A percentile compares a stretch with the other conserved stretches of the same genome.
phyloP scores from a whole-genome alignment of 2,113 vertebrate genomes.

The Bagarius yarrelli region DNA sequence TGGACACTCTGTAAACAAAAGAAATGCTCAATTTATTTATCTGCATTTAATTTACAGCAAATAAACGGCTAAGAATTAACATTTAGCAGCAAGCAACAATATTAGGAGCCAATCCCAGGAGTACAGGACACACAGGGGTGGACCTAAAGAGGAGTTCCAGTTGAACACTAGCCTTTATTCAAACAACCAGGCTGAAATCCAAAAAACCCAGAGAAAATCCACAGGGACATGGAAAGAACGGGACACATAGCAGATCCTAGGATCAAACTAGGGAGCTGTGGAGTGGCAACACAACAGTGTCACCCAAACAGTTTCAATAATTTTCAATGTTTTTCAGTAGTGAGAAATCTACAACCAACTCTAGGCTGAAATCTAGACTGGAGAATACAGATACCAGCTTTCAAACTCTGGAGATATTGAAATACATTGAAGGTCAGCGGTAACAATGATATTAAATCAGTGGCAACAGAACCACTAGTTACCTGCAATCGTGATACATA shows the following conservation, averaged over 20 bases:
- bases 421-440: background rate
- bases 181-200: background rate
- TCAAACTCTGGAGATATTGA: background rate
- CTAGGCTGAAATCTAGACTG: background rate
- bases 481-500: slow-evolving; percentile 72
- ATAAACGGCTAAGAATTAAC: background rate
- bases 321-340: background rate
- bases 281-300: background rate
- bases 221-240: background rate
- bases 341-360: background rate
- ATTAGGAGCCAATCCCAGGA: background rate
- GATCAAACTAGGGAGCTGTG: background rate
- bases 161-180: background rate
- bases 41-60: background rate
- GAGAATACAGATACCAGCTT: background rate
- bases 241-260: background rate
- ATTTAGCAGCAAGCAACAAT: background rate
- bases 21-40: background rate
- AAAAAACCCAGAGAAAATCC: background rate
- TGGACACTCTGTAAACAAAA: slow-evolving; percentile 64
- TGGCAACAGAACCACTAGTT: background rate
- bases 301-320: background rate
- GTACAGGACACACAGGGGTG: background rate
- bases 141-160: background rate
- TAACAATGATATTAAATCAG: background rate